Base-by-base conservation (phyloP, 2,113 vertebrate genomes). In the Enhydra lutris region DNA sequence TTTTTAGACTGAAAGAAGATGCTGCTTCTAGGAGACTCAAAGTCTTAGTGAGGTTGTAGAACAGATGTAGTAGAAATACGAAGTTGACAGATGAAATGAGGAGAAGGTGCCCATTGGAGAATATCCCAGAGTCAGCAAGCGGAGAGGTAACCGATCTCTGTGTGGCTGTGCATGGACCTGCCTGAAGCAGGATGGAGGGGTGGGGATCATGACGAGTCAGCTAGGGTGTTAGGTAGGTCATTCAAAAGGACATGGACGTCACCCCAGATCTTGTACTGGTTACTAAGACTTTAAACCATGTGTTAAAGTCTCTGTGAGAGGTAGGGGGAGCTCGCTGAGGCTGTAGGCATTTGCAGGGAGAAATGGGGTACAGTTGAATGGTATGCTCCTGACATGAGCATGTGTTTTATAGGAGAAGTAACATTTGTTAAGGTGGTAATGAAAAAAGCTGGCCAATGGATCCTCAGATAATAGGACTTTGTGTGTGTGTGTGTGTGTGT, bases 141-240 rank as follows among this genome's bases (percentile, higher is more conserved):
- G 14, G 29, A 36, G 76, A 45, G 17, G 18, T 61, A 34, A 36
- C 29, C 11, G 4, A 31, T 34, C 23, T n/a, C 24, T 24, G 6
- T 9, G 34, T 15, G 12, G 0, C 12, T 13, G 0, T n/a, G 24
- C 18, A 6, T 42, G 39, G 59, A 29, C 23, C 11, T 20, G 36
- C 14, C 88, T 15, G 3, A 55, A 79, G 29, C 61, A 3, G 2
- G 50, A 47, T 69, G 57, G 65, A 45, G 14, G 29, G 8, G n/a
- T 42, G 29, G 45, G 65, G 34, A 14, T 20, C 6, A 1, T 65
- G 10, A 21, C 0, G n/a, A 61, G 17, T 65, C n/a, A 81, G 20
- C 4, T 21, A 57, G 3, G 17, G 34, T 63, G 13, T 50, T 45
- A 24, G n/a, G 18, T 29, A 42, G 23, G 34, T 67, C 24, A 45